Evolutionary conservation across 1,140 invertebrate species (phyloP).

Genomic region (Drosophila cardini): DNA sequence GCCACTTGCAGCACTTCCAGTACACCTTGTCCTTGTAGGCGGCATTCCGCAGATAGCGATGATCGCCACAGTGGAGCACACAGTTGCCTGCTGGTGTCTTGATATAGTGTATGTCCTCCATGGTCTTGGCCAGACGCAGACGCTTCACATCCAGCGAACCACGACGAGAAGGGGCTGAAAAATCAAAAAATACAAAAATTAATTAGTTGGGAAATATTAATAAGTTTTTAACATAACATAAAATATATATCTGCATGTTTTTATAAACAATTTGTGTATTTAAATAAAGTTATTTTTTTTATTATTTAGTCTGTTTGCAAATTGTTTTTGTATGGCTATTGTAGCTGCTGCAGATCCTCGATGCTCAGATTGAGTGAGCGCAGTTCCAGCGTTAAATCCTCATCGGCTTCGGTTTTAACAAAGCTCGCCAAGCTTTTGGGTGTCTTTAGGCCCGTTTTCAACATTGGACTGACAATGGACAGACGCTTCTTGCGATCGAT

Average conservation of each 20-base stretch:
- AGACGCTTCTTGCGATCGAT: slow-evolving; percentile 71
- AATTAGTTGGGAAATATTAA: not conserved
- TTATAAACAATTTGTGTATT: not conserved
- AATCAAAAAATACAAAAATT: not conserved
- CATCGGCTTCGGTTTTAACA: slow-evolving; percentile 55
- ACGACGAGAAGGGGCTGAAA: slow-evolving; percentile 37
- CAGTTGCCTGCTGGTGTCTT: slow-evolving; percentile 73
- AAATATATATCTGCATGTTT: not conserved
- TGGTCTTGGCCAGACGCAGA: slow-evolving; percentile 50
- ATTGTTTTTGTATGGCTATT: slow-evolving; percentile 55
- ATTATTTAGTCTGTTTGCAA: slow-evolving; percentile 28
- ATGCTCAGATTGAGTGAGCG: slow-evolving; percentile 66
- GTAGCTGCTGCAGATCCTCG: slow-evolving; percentile 65
- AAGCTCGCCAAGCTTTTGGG: slow-evolving; percentile 17
- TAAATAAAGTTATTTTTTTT: slow-evolving; percentile 14
- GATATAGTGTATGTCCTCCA: slow-evolving; percentile 62
- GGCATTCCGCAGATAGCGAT: slow-evolving; percentile 81
- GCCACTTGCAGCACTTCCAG: slow-evolving; percentile 84
- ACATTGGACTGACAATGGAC: slow-evolving; percentile 10
- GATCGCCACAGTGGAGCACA: slow-evolving; percentile 68
- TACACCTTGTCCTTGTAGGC: slow-evolving; percentile 80
- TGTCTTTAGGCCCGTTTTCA: slow-evolving; percentile 24
- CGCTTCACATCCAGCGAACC: slow-evolving; percentile 52
- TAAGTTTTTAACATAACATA: not conserved
- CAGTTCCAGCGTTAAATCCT: slow-evolving; percentile 63